A percentile compares a stretch with the other conserved stretches of the same genome.
These are phyloP conservation scores for Diorhabda elongata DNA, from an alignment of 1,140 invertebrate genomes.

Conservation along the genomic window DNA sequence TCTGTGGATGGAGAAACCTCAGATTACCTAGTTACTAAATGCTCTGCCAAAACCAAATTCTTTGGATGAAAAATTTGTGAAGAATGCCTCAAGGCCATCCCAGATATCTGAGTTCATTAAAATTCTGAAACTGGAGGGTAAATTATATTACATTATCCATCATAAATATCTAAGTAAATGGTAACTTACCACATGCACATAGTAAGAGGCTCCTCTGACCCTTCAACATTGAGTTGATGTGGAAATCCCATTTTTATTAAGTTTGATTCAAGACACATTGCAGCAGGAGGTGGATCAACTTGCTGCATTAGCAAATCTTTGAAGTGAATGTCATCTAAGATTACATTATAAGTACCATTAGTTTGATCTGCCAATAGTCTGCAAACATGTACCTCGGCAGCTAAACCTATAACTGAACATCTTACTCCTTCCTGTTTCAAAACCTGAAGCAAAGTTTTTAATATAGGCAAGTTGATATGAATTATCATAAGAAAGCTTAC, in stretches of 20 bases:
- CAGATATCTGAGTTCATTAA: background rate
- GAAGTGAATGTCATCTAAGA: constrained; percentile 89
- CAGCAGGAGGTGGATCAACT: constrained; percentile 84
- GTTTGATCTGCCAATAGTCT: constrained; percentile 80
- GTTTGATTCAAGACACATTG: constrained; percentile 72
- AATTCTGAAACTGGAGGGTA: background rate
- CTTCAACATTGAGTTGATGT: constrained; percentile 59
- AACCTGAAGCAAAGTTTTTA: constrained; percentile 45
- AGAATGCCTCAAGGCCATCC: no score
- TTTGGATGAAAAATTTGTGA: no score
- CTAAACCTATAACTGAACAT: constrained; percentile 90
- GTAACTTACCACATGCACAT: constrained; percentile 80
- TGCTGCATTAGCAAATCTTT: constrained; percentile 73
- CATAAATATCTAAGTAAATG: background rate
- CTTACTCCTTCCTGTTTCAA: constrained; percentile 72
- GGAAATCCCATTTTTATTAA: constrained; percentile 93
- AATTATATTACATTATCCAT: background rate
- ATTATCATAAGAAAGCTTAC: constrained; percentile 47
- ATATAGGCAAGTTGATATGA: background rate
- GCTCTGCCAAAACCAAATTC: no score
- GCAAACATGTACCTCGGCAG: constrained; percentile 92
- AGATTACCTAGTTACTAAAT: no score
- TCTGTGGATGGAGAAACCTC: no score
- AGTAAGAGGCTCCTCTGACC: constrained; percentile 65
- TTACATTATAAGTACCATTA: constrained; percentile 78